These are phyloP conservation scores for Podarcis cretensis DNA, from an alignment of 2,113 vertebrate genomes.

Conservation along the genomic window DNA sequence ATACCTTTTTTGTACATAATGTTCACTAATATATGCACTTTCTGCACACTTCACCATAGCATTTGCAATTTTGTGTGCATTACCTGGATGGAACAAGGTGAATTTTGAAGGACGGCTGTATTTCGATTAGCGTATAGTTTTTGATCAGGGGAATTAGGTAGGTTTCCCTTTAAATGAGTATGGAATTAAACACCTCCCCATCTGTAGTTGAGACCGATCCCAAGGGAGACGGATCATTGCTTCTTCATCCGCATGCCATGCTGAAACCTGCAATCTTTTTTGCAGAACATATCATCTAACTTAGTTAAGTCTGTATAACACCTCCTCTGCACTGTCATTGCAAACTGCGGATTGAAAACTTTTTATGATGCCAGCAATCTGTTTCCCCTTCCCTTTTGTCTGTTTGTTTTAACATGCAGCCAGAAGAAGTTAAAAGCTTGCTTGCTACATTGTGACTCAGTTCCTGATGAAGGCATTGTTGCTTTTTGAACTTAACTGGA, in stretches of 20 bases:
- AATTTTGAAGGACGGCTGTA: no score
- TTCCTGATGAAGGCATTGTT: no score
- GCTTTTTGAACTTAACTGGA: no score
- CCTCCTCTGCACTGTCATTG: not conserved
- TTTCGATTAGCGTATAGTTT: no score
- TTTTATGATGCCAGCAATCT: not conserved
- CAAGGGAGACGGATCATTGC: not conserved
- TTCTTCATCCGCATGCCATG: not conserved
- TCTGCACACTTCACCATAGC: no score
- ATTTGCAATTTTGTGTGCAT: no score
- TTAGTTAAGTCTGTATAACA: not conserved
- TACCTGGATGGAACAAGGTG: no score
- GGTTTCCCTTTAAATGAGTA: no score
- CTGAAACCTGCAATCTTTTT: not conserved
- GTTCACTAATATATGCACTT: no score
- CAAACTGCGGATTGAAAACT: not conserved
- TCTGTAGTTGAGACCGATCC: not conserved
- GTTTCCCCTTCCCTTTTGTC: not conserved
- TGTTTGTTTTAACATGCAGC: not conserved
- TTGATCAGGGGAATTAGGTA: no score
- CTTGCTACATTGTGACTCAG: not conserved
- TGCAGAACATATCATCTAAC: not conserved
- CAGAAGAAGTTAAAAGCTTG: not conserved
- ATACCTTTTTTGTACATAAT: no score
- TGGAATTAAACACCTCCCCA: no score